Evolutionary conservation across 92 coral and sea anemone genomes (phyloP).

Genomic region (Epizoanthus scotinus): DNA sequence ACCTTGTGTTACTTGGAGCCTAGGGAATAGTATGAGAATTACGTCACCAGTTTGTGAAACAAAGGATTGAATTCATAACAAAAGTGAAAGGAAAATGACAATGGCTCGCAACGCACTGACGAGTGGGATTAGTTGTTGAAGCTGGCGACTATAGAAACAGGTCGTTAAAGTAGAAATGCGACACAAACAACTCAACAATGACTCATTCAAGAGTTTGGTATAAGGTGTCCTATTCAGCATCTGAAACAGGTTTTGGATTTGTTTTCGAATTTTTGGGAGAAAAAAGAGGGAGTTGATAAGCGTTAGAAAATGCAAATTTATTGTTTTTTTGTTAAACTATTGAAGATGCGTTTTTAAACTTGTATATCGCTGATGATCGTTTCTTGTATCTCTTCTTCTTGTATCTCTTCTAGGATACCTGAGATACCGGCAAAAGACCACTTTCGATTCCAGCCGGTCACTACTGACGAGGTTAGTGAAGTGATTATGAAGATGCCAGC

Average conservation of each 20-base stretch:
- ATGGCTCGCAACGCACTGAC: not conserved
- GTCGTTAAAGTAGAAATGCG: not conserved
- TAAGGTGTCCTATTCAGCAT: too few relatives aligned
- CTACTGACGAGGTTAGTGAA: conserved; percentile 41
- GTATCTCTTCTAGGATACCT: conserved; percentile 23
- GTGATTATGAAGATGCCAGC: conserved; percentile 52
- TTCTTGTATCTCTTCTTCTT: too few relatives aligned
- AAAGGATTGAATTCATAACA: not conserved
- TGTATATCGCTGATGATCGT: too few relatives aligned
- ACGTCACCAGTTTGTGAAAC: not conserved
- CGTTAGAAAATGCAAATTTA: too few relatives aligned
- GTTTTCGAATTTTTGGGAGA: too few relatives aligned
- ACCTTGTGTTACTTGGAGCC: not conserved
- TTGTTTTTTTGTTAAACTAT: too few relatives aligned
- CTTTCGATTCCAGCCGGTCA: conserved; percentile 41
- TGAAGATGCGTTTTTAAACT: too few relatives aligned
- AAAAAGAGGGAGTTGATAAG: too few relatives aligned
- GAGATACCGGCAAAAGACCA: conserved; percentile 39
- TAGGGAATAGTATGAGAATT: conserved; percentile 19
- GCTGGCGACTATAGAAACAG: not conserved
- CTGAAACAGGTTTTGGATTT: too few relatives aligned
- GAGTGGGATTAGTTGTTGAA: conserved; percentile 2
- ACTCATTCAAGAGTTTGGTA: too few relatives aligned
- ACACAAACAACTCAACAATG: too few relatives aligned
- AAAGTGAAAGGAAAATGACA: not conserved